A percentile compares a stretch with the other conserved stretches of the same genome.
Conservation (phyloP, 23 tunicate genomes). For the Trididemnum miniatum region DNA sequence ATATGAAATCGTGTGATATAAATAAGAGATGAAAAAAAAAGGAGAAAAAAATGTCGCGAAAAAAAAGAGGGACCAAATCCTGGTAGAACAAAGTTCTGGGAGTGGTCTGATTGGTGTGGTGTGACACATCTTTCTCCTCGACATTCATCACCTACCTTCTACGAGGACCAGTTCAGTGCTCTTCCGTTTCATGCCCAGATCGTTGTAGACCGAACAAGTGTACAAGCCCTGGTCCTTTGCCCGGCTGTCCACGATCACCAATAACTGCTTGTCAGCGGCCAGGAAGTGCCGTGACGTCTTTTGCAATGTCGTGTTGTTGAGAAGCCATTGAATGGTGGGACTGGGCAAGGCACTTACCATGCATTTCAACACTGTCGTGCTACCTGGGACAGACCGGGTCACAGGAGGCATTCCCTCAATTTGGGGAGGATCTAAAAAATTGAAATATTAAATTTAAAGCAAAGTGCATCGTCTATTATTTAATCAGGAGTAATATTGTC, state of each 20-base stretch:
- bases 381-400: conserved; percentile 28
- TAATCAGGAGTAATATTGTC: too few relatives aligned
- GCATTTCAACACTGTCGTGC: conserved; percentile 63
- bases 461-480: too few relatives aligned
- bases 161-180: conserved; percentile 20
- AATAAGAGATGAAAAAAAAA: too few relatives aligned
- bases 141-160: conserved; percentile 18
- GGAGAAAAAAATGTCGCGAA: neutral
- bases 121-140: neutral
- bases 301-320: conserved; percentile 44
- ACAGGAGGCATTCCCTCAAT: conserved; percentile 35
- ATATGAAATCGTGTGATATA: too few relatives aligned
- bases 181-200: conserved; percentile 26
- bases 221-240: conserved; percentile 49
- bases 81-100: too few relatives aligned
- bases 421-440: conserved; percentile 53
- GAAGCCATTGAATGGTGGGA: conserved; percentile 48
- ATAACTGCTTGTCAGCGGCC: conserved; percentile 53
- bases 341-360: conserved; percentile 47
- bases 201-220: conserved; percentile 48
- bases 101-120: neutral
- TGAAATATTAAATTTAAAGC: too few relatives aligned
- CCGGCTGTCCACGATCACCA: conserved; percentile 47
- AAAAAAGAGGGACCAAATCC: too few relatives aligned
- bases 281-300: conserved; percentile 56